Evolutionary conservation across 2,113 vertebrate genomes (phyloP).

Genomic region (Strix uralensis): DNA sequence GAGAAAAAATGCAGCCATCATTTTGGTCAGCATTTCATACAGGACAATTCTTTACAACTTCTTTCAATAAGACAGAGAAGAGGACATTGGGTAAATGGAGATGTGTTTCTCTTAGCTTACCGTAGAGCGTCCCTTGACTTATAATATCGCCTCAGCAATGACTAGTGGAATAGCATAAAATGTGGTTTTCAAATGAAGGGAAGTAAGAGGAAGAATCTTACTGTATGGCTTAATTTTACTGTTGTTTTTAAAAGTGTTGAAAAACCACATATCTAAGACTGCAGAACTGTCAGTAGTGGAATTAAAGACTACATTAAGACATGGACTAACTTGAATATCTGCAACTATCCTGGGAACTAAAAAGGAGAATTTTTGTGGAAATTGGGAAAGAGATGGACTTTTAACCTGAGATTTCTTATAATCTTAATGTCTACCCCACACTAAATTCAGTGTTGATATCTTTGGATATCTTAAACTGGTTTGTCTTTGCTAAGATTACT

Average conservation of each 20-base stretch:
- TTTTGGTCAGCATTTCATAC: neutral
- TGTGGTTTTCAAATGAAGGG: neutral
- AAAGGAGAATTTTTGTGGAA: neutral
- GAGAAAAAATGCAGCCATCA: neutral
- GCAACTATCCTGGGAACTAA: neutral
- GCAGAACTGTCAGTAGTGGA: neutral
- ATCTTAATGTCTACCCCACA: neutral
- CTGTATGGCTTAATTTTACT: neutral
- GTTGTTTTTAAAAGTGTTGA: neutral
- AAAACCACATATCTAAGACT: neutral
- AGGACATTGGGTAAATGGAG: neutral
- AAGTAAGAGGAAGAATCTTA: neutral
- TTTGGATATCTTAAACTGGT: neutral
- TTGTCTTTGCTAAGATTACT: neutral
- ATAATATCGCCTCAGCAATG: neutral
- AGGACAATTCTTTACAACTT: neutral
- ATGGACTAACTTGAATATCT: neutral
- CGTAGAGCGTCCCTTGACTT: neutral
- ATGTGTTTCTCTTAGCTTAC: neutral
- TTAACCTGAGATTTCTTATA: neutral
- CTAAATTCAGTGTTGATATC: neutral
- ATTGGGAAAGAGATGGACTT: neutral
- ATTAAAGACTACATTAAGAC: neutral
- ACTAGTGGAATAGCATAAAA: neutral
- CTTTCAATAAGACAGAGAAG: neutral